Evolutionary conservation across 2,888 invertebrate species (phyloP), one percentile per base, ranked within the genome.

Genomic region (Iselma pallidipennis): DNA sequence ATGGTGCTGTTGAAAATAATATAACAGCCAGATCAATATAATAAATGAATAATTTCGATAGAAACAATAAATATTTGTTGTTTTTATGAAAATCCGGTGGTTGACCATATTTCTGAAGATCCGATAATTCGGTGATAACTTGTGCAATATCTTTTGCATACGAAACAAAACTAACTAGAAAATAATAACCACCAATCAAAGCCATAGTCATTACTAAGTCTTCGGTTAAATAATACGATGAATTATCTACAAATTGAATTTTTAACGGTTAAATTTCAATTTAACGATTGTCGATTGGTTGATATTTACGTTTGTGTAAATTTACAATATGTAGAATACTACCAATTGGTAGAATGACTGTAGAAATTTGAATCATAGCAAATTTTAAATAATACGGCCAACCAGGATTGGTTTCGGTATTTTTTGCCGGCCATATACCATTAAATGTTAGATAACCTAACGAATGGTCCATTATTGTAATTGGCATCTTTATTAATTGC

Each of bases 131-230:
- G n/a, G n/a, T 28, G 16, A 29, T 21, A 21, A 61, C 37, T 45
- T 31, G 4, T 1, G 55, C 61, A 14, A 61, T 53, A 23, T 28
- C 12, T 23, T 61, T 57, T 9, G 19, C 19, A 28, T 57, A 23
- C 16, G 4, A 52, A 21, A 61, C 57, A 28, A 57, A 61, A 29
- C 29, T 49, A 2, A 19, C 9, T 9, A 25, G 14, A 49, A 61
- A 61, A 23, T 61, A 61, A 26, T 57, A 61, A 5, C 56, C 57
- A 5, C 61, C 61, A 19, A 57, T 33, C 31, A 48, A 56, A 2
- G 57, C 56, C 10, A 57, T 53, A 7, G 53, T 29, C 12, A 57
- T 52, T 14, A 57, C 28, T 2, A 61, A 14, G 26, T 61, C 61
- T 49, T 61, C 61, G n/a, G n/a, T 37, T 33, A 59, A 37, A 26